Evolutionary conservation across 2,797 vertebrate species (phyloP), one percentile per base, ranked within the genome.

Genomic region (Onychomys leucogaster): DNA sequence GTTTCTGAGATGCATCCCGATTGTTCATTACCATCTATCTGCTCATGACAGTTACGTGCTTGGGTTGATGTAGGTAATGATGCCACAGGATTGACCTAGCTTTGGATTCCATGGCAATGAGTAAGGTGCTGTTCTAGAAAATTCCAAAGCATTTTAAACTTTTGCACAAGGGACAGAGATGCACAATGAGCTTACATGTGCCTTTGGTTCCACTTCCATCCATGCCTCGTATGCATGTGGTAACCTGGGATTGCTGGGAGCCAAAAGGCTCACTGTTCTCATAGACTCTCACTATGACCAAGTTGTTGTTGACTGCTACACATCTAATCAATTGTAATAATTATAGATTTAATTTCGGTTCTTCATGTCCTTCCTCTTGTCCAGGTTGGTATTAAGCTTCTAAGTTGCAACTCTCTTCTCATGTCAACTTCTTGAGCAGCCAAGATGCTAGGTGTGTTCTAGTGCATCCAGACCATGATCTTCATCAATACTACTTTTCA

Each of bases 361-460:
- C 17, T 32, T 27, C 0, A 6, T 59, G 12, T 1, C 27, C 10
- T 14, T 57, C 32, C 29, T 43, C 41, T 3, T 34, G 2, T 37
- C 17, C 19, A 34, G 17, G 10, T 8, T 61, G 21, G 10, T 63
- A 34, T 2, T 46, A 3, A 76, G 12, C 55, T 76, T 46, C 17
- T 21, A 5, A 27, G 16, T 1, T 76, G 5, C 2, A 46, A 43
- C 29, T 76, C 11, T 34, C 0, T 5, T 46, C 2, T 41, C 7
- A 17, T 59, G 69, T 16, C 19, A 61, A 43, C 3, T 57, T 34
- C 2, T 2, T 34, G 34, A 19, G 14, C 32, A 59, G 27, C 1
- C 13, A 19, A 7, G 6, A 34, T 61, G 5, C 19, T 25, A 34
- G 11, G 29, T 34, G 19, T 61, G 17, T 1, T 32, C 11, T 27